phyloP scores from a whole-genome alignment of 2,797 vertebrate genomes.

The Zenarchopterus dispar region DNA sequence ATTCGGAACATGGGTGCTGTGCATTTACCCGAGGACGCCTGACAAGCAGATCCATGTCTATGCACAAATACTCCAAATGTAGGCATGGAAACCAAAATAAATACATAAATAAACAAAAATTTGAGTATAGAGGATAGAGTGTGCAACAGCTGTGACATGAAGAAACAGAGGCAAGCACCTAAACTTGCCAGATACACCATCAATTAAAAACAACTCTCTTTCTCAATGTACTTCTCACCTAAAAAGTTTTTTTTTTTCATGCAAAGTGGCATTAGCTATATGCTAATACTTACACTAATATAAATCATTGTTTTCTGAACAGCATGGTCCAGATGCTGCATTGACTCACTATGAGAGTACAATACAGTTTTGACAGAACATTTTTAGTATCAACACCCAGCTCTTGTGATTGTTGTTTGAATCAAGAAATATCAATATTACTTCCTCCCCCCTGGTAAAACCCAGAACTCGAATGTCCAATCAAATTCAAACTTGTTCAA shows the following conservation, averaged over 20 bases:
- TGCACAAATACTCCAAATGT: too few species aligned
- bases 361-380: neutral
- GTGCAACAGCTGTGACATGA: neutral
- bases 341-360: neutral
- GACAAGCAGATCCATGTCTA: too few species aligned
- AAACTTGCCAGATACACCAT: neutral
- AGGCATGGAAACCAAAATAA: too few species aligned
- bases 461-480: slow-evolving; percentile 24
- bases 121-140: too few species aligned
- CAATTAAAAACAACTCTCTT: neutral
- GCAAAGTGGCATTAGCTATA: neutral
- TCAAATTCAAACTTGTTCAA: slow-evolving; percentile 34
- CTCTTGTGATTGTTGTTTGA: neutral
- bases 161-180: neutral
- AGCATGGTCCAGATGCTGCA: neutral
- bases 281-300: too few species aligned
- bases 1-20: too few species aligned
- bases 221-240: neutral
- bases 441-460: slow-evolving; percentile 2
- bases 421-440: slow-evolving; percentile 11
- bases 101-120: too few species aligned
- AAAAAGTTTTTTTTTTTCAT: neutral
- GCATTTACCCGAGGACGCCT: too few species aligned
- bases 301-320: neutral
- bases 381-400: slow-evolving; percentile 11